A percentile compares a stretch with the other conserved stretches of the same genome.
These are phyloP conservation scores for Chaetogeoica ovagalla DNA, from an alignment of 2,888 invertebrate species.

Conservation along the genomic window DNA sequence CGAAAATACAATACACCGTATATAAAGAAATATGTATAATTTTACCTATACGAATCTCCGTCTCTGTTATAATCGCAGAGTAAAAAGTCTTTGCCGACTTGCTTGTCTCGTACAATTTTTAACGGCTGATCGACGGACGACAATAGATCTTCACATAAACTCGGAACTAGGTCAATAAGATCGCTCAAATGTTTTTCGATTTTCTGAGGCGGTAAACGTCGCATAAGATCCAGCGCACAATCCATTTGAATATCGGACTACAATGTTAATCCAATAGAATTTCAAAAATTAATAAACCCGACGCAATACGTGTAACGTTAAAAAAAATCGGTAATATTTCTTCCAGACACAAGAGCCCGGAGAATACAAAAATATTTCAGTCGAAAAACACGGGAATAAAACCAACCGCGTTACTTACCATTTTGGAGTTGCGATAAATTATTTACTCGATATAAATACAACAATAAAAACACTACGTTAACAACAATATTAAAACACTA, in stretches of 20 bases:
- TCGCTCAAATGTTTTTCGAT: constrained; percentile 98
- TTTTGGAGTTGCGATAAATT: neutral
- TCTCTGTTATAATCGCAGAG: constrained; percentile 99
- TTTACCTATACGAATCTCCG: constrained; percentile 91
- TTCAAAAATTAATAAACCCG: neutral
- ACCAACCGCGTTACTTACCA: neutral
- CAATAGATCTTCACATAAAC: constrained; percentile 92
- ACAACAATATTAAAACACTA: neutral
- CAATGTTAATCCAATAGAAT: neutral
- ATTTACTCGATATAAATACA: neutral
- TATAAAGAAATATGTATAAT: neutral
- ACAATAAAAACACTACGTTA: neutral
- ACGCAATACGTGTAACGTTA: too few relatives aligned
- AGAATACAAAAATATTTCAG: neutral
- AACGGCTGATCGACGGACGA: constrained; percentile 98
- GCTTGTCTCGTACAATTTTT: constrained; percentile 94
- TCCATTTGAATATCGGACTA: constrained; percentile 97
- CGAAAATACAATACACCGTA: neutral
- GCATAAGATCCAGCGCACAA: constrained; percentile 98
- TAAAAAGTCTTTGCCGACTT: constrained; percentile 93
- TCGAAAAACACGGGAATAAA: neutral
- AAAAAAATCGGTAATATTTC: neutral
- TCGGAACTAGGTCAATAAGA: constrained; percentile 94
- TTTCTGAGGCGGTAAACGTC: constrained; percentile 97
- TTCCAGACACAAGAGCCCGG: neutral